Base-by-base conservation (phyloP, 2,888 invertebrate species). In the Formica aserva region DNA sequence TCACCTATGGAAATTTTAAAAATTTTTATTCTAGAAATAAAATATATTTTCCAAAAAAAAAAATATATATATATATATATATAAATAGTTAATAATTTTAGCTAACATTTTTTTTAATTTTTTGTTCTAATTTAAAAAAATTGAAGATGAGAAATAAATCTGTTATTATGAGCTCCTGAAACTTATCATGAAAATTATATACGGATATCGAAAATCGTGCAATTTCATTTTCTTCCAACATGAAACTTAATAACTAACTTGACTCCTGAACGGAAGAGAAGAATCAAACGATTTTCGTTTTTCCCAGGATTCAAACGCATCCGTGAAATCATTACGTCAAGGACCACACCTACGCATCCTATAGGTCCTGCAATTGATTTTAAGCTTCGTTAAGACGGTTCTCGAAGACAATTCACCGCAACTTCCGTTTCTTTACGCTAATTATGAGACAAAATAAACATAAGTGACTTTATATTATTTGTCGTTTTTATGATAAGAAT, bases 291-390 rank as follows among this genome's bases (percentile, higher is more conserved):
- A 60, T 60, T 80, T 82, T 84, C 63, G 45, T 62, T 76, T 72
- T 80, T 32, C 29, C 74, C 62, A 84, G 74, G 84, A 85, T 82
- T 35, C 69, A 29, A 41, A 38, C 80, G 81, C 82, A 85, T 15
- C 89, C 90, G 87, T 92, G 89, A 92, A 92, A 90, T 91, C 83
- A 66, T 86, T 88, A 82, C 81, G 85, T 89, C 83, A 72, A 82
- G 83, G 85, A 84, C 83, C 84, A 82, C 83, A 75, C 63, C 29
- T 52, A 13, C 48, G 32, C 32, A 32, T 32, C 32, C 32, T 32
- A 32, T 5, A 72, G 63, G 84, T 85, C 86, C 85, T 86, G 83
- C 45, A 89, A 91, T 86, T 86, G 91, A 92, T 92, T 92, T 91
- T 87, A 90, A 75, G 91, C 84, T 88, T 91, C 85, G 83, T 92